phyloP scores from a whole-genome alignment of 2,113 vertebrate species.

The Casuarius casuarius region DNA sequence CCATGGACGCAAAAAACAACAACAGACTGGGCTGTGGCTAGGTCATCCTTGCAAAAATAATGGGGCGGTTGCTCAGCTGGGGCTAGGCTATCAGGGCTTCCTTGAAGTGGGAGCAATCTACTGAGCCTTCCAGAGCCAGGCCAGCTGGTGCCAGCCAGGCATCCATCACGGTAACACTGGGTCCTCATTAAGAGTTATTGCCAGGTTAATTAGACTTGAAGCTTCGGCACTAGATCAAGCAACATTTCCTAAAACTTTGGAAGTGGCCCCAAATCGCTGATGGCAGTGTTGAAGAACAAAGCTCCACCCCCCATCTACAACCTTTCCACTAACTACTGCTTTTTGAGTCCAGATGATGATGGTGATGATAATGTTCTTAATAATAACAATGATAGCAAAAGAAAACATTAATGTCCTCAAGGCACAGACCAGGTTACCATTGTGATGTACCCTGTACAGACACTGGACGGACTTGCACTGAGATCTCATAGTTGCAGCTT shows the following conservation, averaged over 20 bases:
- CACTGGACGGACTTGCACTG: neutral
- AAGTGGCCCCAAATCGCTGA: neutral
- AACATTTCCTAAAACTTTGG: neutral
- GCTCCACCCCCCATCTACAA: neutral
- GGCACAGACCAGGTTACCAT: neutral
- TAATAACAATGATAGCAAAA: neutral
- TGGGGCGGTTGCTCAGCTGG: neutral
- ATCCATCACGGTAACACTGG: neutral
- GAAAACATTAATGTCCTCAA: neutral
- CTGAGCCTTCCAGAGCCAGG: neutral
- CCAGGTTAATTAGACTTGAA: neutral
- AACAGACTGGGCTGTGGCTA: neutral
- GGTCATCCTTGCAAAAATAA: neutral
- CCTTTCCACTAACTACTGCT: neutral
- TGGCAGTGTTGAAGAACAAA: neutral
- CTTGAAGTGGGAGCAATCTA: accelerated
- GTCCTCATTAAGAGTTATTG: neutral
- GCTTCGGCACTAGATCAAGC: neutral
- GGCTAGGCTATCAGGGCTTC: neutral
- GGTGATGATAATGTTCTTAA: neutral
- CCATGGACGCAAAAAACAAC: neutral
- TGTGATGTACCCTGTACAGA: neutral
- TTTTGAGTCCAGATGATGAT: neutral
- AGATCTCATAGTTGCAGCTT: neutral
- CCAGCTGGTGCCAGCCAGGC: neutral